Evolutionary conservation across 2,797 vertebrate species (phyloP).

Genomic region (Urocyon cinereoargenteus): DNA sequence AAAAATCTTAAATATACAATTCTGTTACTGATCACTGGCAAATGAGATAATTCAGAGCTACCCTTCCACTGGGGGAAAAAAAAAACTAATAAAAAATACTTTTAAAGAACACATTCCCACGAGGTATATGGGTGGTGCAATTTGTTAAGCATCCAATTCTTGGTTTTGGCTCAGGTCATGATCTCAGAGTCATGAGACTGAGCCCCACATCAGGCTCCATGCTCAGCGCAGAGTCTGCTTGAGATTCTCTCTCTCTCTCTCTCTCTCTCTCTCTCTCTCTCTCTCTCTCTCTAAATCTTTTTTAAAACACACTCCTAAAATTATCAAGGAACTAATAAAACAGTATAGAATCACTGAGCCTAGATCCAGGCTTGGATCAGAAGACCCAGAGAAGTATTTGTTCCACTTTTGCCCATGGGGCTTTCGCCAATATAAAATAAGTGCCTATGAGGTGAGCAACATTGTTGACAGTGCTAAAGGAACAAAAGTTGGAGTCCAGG

Average conservation of each 20-base stretch:
- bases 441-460: not conserved
- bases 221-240: not conserved
- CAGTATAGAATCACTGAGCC: not conserved
- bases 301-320: not conserved
- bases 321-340: not conserved
- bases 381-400: not conserved
- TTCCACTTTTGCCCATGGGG: not conserved
- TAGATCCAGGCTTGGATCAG: not conserved
- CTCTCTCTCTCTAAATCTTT: not conserved
- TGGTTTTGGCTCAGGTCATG: not conserved
- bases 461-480: not conserved
- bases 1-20: not conserved
- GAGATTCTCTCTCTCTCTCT: not conserved
- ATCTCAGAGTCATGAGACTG: not conserved
- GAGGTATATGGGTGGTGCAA: not conserved
- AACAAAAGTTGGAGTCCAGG: not conserved
- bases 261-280: not conserved
- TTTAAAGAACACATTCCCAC: not conserved
- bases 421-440: not conserved
- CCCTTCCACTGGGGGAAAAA: not conserved
- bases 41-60: not conserved
- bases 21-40: not conserved
- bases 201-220: not conserved
- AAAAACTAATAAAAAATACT: not conserved
- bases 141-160: not conserved